Evolutionary conservation across 2,797 vertebrate genomes (phyloP), one percentile per base, ranked within the genome.

Genomic region (Eremophila alpestris): DNA sequence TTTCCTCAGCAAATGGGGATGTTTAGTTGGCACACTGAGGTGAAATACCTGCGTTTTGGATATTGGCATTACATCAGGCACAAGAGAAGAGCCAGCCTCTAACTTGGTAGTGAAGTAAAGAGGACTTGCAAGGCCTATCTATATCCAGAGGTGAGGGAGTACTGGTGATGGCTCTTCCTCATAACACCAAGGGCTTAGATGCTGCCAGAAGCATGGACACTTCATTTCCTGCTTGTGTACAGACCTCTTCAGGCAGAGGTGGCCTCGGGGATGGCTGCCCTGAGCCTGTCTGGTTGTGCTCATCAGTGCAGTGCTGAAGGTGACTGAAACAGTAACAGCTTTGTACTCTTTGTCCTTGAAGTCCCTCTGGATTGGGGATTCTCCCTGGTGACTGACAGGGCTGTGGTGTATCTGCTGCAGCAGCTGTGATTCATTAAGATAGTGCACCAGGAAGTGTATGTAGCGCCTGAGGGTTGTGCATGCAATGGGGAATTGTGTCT

Each of bases 331-430:
- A 62, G 0, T 17, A 49, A 38, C 11, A 43, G 32, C n/a, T 68
- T 48, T 58, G 34, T 73, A 60, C 0, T 1, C 38, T 65, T 52
- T 24, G 41, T 77, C 29, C 26, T 71, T 56, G 45, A 48, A 73
- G 75, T 64, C 7, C 19, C 3, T 0, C 27, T 46, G 49, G 26
- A 11, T 2, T 1, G 2, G 24, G 21, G 21, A 21, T 76, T 91
- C 26, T 71, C 41, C 38, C 26, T 64, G 34, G n/a, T 51, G 43
- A 5, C 29, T 34, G 27, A 7, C 11, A 21, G 24, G 9, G n/a
- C 43, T 56, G 3, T 23, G 20, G 34, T 34, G 34, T 36, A 16
- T 70, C 69, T 30, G 27, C 7, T 0, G 0, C 0, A 3, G 43
- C 67, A 60, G 68, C n/a, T 1, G 1, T 19, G 36, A 41, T 41